Percentiles rank a stretch among this genome's conserved stretches.
Conservation (phyloP, 2,113 vertebrate species). For the Coreoperca whiteheadi region DNA sequence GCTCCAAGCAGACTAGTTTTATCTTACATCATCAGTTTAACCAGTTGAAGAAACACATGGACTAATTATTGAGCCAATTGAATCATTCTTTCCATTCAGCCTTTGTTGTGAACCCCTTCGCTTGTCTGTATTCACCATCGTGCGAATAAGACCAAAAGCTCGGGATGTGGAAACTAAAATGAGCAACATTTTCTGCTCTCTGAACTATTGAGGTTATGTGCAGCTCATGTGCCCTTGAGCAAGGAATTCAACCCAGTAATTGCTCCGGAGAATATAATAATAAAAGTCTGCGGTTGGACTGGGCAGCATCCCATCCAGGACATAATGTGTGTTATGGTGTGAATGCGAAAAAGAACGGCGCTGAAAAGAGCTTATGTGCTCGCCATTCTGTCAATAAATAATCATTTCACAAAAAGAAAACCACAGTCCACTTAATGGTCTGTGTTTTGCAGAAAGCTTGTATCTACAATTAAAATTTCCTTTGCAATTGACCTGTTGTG, state of each 20-base stretch:
- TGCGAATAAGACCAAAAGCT: not conserved
- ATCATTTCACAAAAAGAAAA: conserved; percentile 16
- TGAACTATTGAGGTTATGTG: conserved; percentile 11
- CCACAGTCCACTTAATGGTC: conserved; percentile 45
- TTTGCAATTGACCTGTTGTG: conserved; percentile 45
- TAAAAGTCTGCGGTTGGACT: conserved; percentile 4
- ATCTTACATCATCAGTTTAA: not conserved
- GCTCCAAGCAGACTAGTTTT: not conserved
- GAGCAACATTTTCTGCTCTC: conserved; percentile 14
- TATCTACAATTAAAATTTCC: conserved; percentile 57
- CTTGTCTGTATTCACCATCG: not conserved
- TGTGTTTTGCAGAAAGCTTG: conserved; percentile 33
- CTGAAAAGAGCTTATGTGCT: conserved; percentile 3
- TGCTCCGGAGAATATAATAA: not conserved
- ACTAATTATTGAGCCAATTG: not conserved
- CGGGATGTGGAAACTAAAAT: conserved; percentile 22
- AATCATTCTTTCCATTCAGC: conserved; percentile 38
- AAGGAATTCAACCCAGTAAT: conserved; percentile 33
- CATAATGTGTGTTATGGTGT: conserved; percentile 24
- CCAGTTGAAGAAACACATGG: not conserved
- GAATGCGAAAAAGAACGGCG: not conserved
- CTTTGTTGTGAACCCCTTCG: not conserved
- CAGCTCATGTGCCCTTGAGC: conserved; percentile 55
- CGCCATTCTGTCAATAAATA: conserved; percentile 3
- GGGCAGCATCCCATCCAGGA: conserved; percentile 21